These are phyloP conservation scores for Arnoldichthys spilopterus DNA, from an alignment of 2,797 vertebrate genomes.

Conservation along the genomic window DNA sequence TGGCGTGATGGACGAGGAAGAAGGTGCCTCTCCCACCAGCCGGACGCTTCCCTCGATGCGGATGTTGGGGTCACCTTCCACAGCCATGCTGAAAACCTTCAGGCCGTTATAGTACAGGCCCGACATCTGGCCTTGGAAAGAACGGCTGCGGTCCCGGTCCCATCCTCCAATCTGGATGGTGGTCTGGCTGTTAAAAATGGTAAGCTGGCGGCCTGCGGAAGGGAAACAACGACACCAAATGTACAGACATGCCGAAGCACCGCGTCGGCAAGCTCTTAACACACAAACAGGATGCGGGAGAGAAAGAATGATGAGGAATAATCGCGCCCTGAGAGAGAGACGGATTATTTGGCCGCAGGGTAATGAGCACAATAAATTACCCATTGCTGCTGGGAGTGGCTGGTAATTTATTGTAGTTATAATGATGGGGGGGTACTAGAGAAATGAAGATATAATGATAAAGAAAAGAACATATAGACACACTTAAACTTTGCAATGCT, in stretches of 20 bases:
- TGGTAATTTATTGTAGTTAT: slow-evolving; percentile 93
- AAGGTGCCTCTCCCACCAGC: slow-evolving; percentile 94
- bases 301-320: slow-evolving; percentile 74
- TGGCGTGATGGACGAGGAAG: slow-evolving; percentile 90
- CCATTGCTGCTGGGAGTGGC: slow-evolving; percentile 80
- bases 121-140: slow-evolving; percentile 98
- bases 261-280: slow-evolving; percentile 75
- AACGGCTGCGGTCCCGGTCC: slow-evolving; percentile 91
- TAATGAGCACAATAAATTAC: slow-evolving; percentile 98
- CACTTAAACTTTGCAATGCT: slow-evolving; percentile 62
- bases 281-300: slow-evolving; percentile 63
- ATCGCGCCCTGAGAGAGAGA: slow-evolving; percentile 65
- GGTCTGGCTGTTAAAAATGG: slow-evolving; percentile 99
- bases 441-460: slow-evolving; percentile 78
- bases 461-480: slow-evolving; percentile 69
- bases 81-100: slow-evolving; percentile 99
- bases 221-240: slow-evolving; percentile 93
- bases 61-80: slow-evolving; percentile 95
- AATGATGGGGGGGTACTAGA: slow-evolving; percentile 84
- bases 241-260: slow-evolving; percentile 88
- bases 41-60: slow-evolving; percentile 94
- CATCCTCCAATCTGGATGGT: slow-evolving; percentile 99
- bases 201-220: slow-evolving; percentile 97
- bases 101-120: slow-evolving; percentile 99
- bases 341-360: slow-evolving; percentile 90